phyloP scores from a whole-genome alignment of 2,113 vertebrate genomes.

The Struthio camelus region DNA sequence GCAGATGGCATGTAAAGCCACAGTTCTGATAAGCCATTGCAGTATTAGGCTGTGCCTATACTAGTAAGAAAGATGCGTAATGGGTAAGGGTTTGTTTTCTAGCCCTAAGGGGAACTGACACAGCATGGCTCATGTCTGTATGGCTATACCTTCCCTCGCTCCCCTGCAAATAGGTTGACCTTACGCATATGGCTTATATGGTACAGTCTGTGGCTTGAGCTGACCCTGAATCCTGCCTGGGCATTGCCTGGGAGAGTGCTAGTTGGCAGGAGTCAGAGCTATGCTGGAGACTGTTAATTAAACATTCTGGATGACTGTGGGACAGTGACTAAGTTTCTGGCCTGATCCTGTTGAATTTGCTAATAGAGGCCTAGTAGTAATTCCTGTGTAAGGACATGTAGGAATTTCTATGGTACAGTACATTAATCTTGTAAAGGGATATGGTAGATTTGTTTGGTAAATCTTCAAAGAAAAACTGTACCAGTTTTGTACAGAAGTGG shows the following conservation, averaged over 20 bases:
- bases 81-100: background rate
- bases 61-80: background rate
- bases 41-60: background rate
- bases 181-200: background rate
- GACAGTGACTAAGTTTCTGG: background rate
- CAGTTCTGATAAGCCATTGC: background rate
- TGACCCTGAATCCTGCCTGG: background rate
- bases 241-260: background rate
- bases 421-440: background rate
- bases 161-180: background rate
- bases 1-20: background rate
- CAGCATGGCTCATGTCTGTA: background rate
- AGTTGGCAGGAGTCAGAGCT: background rate
- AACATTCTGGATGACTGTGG: accelerated
- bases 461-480: background rate
- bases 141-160: background rate
- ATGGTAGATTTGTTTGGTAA: background rate
- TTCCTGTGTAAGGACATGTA: background rate
- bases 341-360: background rate
- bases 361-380: background rate
- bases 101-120: background rate
- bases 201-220: background rate
- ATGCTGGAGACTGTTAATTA: background rate
- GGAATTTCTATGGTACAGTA: background rate
- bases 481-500: background rate